phyloP scores from a whole-genome alignment of 2,797 vertebrate genomes.

The Borostomias antarcticus region DNA sequence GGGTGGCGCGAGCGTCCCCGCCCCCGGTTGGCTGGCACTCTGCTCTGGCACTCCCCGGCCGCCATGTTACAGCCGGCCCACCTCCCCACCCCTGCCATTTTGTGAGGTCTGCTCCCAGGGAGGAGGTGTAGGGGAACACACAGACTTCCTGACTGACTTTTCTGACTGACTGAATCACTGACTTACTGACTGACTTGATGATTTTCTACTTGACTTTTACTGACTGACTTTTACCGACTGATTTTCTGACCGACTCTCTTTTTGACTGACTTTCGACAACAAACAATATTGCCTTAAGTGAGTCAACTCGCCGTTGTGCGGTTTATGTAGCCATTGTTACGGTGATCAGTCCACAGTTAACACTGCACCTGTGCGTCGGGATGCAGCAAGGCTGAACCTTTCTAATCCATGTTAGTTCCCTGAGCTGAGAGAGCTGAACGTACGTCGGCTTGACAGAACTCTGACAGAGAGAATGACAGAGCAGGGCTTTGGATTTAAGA shows the following conservation, averaged over 20 bases:
- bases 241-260: too few relatives aligned
- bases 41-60: conserved; percentile 38
- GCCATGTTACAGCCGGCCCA: conserved; percentile 67
- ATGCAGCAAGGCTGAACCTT: background rate
- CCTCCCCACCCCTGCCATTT: conserved; percentile 34
- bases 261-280: too few relatives aligned
- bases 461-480: background rate
- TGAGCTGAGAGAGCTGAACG: background rate
- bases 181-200: too few relatives aligned
- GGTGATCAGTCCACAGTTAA: too few relatives aligned
- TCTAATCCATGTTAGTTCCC: background rate
- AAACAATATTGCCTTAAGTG: too few relatives aligned
- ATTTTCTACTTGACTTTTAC: too few relatives aligned
- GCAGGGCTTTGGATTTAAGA: too few relatives aligned
- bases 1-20: conserved; percentile 42
- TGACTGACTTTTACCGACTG: too few relatives aligned
- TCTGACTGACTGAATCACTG: background rate
- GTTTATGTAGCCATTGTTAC: too few relatives aligned
- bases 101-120: conserved; percentile 64
- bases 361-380: background rate
- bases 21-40: conserved; percentile 45
- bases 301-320: too few relatives aligned
- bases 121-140: background rate
- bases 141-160: too few relatives aligned
- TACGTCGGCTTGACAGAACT: background rate